These are phyloP conservation scores for Eremobia ochroleuca DNA, from an alignment of 2,888 invertebrate species.

Conservation along the genomic window DNA sequence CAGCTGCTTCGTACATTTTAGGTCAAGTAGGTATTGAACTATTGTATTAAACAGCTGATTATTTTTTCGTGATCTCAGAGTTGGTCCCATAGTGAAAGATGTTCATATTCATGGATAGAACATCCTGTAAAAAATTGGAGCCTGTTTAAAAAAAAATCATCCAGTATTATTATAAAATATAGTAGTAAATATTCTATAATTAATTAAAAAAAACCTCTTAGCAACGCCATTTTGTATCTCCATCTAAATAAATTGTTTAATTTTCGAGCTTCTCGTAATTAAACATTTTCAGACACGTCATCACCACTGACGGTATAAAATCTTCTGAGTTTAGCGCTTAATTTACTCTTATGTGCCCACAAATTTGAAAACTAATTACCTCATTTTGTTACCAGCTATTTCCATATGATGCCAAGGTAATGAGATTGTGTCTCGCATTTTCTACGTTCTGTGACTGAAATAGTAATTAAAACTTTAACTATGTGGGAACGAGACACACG, in stretches of 20 bases:
- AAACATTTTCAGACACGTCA: conserved; percentile 25
- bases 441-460: conserved; percentile 42
- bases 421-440: conserved; percentile 59
- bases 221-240: neutral
- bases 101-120: too few species aligned
- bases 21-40: too few species aligned
- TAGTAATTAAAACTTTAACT: conserved; percentile 57
- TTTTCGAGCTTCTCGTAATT: conserved; percentile 21
- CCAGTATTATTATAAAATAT: too few species aligned
- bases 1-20: too few species aligned
- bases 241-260: neutral
- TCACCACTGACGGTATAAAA: conserved; percentile 31
- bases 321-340: conserved; percentile 42
- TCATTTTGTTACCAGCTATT: conserved; percentile 53
- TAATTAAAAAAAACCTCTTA: neutral
- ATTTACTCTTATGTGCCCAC: conserved; percentile 63
- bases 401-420: conserved; percentile 47
- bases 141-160: too few species aligned
- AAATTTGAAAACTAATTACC: conserved; percentile 68
- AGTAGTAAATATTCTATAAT: too few species aligned
- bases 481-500: conserved; percentile 10
- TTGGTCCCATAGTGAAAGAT: too few species aligned
- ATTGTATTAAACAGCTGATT: too few species aligned
- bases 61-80: too few species aligned
- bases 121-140: too few species aligned